These are phyloP conservation scores for Frankliniella intonsa DNA, from an alignment of 2,888 invertebrate genomes.

Conservation along the genomic window DNA sequence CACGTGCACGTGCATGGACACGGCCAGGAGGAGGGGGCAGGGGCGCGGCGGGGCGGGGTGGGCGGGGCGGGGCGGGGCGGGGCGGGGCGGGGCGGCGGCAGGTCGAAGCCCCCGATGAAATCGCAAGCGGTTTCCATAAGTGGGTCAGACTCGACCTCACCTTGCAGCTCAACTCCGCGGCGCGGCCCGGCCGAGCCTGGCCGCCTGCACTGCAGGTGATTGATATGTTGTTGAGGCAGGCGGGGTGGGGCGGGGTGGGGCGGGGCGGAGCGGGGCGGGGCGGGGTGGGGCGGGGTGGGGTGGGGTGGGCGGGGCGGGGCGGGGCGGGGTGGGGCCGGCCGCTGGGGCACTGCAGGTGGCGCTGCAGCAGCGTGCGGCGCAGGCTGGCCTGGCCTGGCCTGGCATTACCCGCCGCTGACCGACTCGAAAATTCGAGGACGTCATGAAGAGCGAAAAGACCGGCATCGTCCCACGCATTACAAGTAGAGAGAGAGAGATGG, in stretches of 20 bases:
- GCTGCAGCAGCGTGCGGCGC: too few relatives aligned
- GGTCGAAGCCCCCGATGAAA: slow-evolving; percentile 21
- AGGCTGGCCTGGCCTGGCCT: too few relatives aligned
- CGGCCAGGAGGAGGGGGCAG: background rate
- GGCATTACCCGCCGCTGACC: too few relatives aligned
- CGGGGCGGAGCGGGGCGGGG: background rate
- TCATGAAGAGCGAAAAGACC: too few relatives aligned
- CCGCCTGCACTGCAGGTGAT: background rate
- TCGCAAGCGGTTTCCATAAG: slow-evolving; percentile 24
- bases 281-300: background rate
- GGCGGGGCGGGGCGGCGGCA: background rate
- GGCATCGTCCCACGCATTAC: too few relatives aligned
- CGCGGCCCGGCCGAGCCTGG: background rate
- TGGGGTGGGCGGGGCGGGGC: too few relatives aligned
- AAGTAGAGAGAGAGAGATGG: too few relatives aligned
- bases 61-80: background rate
- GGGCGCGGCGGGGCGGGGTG: background rate
- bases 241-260: too few relatives aligned
- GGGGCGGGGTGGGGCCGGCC: background rate
- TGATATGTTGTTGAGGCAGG: background rate
- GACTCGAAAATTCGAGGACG: too few relatives aligned
- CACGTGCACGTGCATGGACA: background rate
- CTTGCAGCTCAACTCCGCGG: background rate
- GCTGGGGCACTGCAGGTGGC: too few relatives aligned
- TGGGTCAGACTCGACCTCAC: slow-evolving; percentile 19